Evolutionary conservation across 2,888 invertebrate genomes (phyloP).

Genomic region (Glyphotaelius pellucidus): DNA sequence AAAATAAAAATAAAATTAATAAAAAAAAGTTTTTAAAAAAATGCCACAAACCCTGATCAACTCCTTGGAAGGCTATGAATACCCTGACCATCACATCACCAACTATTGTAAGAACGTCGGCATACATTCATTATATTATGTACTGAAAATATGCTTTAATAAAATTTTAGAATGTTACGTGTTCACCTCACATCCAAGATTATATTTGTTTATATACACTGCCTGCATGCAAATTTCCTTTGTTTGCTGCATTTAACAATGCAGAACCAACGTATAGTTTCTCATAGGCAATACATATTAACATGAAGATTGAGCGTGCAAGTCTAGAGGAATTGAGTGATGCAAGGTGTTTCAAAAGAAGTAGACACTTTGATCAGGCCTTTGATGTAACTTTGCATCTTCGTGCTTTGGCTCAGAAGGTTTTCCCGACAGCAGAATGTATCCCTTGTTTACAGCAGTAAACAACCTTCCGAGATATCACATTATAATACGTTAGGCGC

Average conservation of each 20-base stretch:
- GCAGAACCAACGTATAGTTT: neutral
- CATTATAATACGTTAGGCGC: slow-evolving; percentile 17
- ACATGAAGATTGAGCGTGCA: neutral
- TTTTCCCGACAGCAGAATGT: slow-evolving; percentile 16
- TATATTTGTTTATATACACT: neutral
- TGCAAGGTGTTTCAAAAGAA: neutral
- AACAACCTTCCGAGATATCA: slow-evolving; percentile 10
- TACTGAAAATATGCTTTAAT: too few relatives aligned
- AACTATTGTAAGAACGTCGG: too few relatives aligned
- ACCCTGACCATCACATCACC: too few relatives aligned
- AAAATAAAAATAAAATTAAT: too few relatives aligned
- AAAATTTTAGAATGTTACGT: too few relatives aligned
- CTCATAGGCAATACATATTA: neutral
- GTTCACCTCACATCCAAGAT: too few relatives aligned
- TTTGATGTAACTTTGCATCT: slow-evolving; percentile 39
- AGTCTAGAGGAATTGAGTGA: neutral
- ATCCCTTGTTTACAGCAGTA: slow-evolving; percentile 8
- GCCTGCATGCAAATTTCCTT: neutral
- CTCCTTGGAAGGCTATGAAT: too few relatives aligned
- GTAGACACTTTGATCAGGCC: neutral
- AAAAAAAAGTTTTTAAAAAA: too few relatives aligned
- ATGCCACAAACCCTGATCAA: too few relatives aligned
- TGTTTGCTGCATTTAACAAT: neutral
- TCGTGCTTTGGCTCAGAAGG: slow-evolving; percentile 25
- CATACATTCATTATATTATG: too few relatives aligned